Evolutionary conservation across 2,888 invertebrate species (phyloP).

Genomic region (Diogma glabrata): DNA sequence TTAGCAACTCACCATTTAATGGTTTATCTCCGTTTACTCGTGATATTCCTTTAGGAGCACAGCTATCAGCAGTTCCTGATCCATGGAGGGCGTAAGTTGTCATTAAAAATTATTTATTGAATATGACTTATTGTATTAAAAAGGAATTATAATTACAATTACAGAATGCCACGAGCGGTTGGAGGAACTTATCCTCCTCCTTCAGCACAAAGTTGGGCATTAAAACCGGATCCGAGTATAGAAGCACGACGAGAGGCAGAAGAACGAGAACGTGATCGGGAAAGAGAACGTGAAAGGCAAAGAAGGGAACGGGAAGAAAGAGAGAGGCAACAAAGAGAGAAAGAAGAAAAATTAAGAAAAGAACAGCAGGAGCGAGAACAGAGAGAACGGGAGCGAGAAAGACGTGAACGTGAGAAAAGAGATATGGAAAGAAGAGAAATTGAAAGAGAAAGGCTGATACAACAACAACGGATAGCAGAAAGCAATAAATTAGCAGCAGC

Average conservation of each 20-base stretch:
- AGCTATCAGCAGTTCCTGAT: slow-evolving; percentile 42
- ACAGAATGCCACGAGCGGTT: slow-evolving; percentile 44
- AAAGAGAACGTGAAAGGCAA: slow-evolving; percentile 35
- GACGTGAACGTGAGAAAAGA: slow-evolving; percentile 44
- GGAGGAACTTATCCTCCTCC: slow-evolving; percentile 47
- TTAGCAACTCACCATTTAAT: slow-evolving; percentile 52
- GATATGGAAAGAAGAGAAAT: slow-evolving; percentile 47
- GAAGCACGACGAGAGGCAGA: slow-evolving; percentile 49
- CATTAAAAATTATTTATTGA: slow-evolving; percentile 3
- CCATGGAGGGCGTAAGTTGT: slow-evolving; percentile 52
- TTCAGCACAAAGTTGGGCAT: slow-evolving; percentile 45
- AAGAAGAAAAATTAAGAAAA: slow-evolving; percentile 40
- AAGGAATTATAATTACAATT: no score
- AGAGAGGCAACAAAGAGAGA: slow-evolving; percentile 33
- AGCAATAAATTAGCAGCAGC: slow-evolving; percentile 37
- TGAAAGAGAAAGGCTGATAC: slow-evolving; percentile 49
- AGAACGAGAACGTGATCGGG: slow-evolving; percentile 35
- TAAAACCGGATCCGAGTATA: slow-evolving; percentile 53
- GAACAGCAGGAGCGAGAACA: slow-evolving; percentile 47
- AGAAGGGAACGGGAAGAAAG: slow-evolving; percentile 36
- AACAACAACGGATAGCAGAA: slow-evolving; percentile 42
- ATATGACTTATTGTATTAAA: slow-evolving; percentile 5
- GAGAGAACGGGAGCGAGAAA: slow-evolving; percentile 40
- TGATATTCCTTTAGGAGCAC: slow-evolving; percentile 44
- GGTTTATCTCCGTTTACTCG: slow-evolving; percentile 56